Percentiles rank a stretch among this genome's conserved stretches.
Conservation (phyloP, 2,797 vertebrate species). For the Serranus cabrilla region DNA sequence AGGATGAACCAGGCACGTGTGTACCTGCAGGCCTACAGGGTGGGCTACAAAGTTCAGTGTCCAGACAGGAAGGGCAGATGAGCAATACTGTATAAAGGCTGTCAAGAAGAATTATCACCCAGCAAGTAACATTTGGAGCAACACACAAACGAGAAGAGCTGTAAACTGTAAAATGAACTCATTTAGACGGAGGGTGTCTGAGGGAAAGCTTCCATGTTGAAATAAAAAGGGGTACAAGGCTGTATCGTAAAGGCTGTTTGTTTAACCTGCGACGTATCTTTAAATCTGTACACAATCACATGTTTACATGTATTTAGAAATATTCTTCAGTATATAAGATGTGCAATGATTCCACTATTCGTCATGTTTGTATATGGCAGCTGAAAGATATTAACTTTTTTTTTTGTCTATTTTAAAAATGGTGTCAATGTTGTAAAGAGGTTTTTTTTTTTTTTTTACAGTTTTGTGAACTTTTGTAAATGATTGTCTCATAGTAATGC, state of each 20-base stretch:
- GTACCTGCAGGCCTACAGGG: constrained; percentile 88
- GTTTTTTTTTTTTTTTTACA: too few species aligned
- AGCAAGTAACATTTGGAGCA: background rate
- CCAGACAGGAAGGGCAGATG: constrained; percentile 74
- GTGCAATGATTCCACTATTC: constrained; percentile 19
- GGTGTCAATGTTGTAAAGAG: background rate
- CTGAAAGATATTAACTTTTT: constrained; percentile 21
- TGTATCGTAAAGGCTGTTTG: constrained; percentile 23
- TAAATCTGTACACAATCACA: constrained; percentile 9
- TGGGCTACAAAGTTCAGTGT: constrained; percentile 90
- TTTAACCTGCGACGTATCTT: constrained; percentile 14
- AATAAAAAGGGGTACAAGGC: background rate
- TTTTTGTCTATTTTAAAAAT: constrained; percentile 5
- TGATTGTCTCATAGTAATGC: background rate
- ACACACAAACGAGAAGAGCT: background rate
- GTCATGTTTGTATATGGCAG: constrained; percentile 44
- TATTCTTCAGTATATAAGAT: background rate
- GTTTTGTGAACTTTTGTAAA: background rate
- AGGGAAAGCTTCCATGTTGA: constrained; percentile 4
- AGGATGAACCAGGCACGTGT: constrained; percentile 90
- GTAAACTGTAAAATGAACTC: constrained; percentile 2
- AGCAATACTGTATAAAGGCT: constrained; percentile 15
- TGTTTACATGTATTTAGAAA: constrained; percentile 23
- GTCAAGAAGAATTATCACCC: background rate
- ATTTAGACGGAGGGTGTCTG: background rate